Evolutionary conservation across 1,140 invertebrate genomes (phyloP), one percentile per base, ranked within the genome.

Genomic region (Lepidurus couesii): DNA sequence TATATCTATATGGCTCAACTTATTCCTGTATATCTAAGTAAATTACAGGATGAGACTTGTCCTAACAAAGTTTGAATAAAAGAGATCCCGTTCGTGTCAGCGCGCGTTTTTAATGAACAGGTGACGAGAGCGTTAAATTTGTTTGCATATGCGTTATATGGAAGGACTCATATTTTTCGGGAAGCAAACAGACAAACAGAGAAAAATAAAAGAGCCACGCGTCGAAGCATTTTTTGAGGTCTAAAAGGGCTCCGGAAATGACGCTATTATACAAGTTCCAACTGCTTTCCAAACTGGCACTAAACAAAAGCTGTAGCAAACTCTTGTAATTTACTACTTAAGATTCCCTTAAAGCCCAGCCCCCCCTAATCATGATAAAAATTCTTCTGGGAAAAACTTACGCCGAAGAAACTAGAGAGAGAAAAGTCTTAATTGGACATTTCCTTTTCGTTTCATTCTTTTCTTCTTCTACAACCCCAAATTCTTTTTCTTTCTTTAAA

Each of bases 341-440:
- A 34, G 34, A 34, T 34, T 34, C 34, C 4, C 34, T 34, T 34
- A 34, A 34, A 34, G 34, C 34, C 4, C 34, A n/a, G n/a, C 34
- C 34, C 34, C 34, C 34, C 21, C 21, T 16, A 65, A 21, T 11
- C 53, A 65, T 65, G 53, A 65, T 65, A 65, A 21, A 65, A 65
- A 65, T 65, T 65, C 53, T 65, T 65, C 21, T 4, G 34, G 4
- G 34, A 65, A 65, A 65, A 65, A 65, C 13, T 65, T 65, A 21
- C 16, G 21, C 53, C 16, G 21, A 21, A 65, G 6, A 65, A 65
- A 65, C 16, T 0, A 65, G 53, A 65, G 21, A 1, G 53, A 65
- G 53, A 21, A 65, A 65, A 65, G 53, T 65, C 53, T 65, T 65
- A 65, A 65, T 65, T 65, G 53, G 53, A n/a, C 53, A 65, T 65